Base-by-base conservation (phyloP, 1,140 invertebrate species). In the Oncopodura yosiiana region DNA sequence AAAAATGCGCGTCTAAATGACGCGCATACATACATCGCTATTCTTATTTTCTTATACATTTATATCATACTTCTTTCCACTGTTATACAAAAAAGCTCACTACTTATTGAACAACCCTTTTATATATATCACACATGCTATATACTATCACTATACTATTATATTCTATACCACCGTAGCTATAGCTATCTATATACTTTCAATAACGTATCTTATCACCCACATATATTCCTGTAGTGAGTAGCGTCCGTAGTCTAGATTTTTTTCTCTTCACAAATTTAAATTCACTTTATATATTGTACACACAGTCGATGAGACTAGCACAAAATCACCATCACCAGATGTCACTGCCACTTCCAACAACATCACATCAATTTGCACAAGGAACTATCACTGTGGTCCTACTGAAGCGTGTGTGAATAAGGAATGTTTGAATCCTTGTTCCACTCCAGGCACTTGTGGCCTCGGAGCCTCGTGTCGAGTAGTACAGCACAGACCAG, bases 351-450 rank as follows among this genome's bases (percentile, higher is more conserved):
- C n/a, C n/a, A n/a, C n/a, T n/a, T 52, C 56, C 56, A 51, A 67
- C 70, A 67, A 70, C 68, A 62, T 67, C 70, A 70, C 49, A 50
- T 32, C 54, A 50, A 32, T 66, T 65, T 80, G 78, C 75, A 74
- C 73, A 63, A 70, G 70, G 68, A 74, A 83, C 69, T 72, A 74
- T 65, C 78, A 84, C 64, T 85, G 82, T 73, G 75, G 73, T 66
- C 74, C 78, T 63, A 73, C 72, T 69, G 71, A 78, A 66, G 76
- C 77, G 67, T 84, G 82, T 73, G 71, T 80, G 65, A 71, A 72
- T 60, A 75, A 75, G 55, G 71, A 73, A 69, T 85, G 82, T 71
- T 69, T 74, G 67, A 78, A 82, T 72, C 79, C 78, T 56, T 84
- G 82, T 69, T 72, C 70, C 57, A 68, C 68, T 49, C 65, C 66